Percentiles rank a stretch among this genome's conserved stretches.
Conservation (phyloP, 2,888 invertebrate genomes). For the Drosophila nigricruria region DNA sequence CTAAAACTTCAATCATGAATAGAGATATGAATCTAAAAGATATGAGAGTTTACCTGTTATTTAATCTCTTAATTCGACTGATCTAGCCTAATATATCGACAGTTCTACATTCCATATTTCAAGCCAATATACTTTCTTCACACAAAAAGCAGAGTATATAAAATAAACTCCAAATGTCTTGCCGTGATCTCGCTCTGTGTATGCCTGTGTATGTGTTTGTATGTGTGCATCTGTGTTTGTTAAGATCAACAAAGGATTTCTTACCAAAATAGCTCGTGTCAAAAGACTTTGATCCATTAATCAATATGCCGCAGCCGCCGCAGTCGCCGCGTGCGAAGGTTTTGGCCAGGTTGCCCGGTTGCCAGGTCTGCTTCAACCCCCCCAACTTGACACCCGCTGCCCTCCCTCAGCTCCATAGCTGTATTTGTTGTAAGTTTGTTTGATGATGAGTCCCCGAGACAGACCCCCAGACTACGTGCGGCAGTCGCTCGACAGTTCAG, state of each 20-base stretch:
- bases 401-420: not conserved
- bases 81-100: too few relatives aligned
- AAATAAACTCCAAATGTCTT: conserved; percentile 63
- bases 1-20: too few relatives aligned
- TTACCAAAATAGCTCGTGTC: conserved; percentile 85
- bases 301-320: conserved; percentile 83
- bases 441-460: conserved; percentile 64
- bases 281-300: conserved; percentile 85
- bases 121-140: not conserved
- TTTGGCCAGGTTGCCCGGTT: conserved; percentile 52
- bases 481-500: conserved; percentile 24
- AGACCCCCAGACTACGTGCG: conserved; percentile 45
- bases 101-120: not conserved
- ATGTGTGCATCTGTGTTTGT: conserved; percentile 68
- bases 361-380: conserved; percentile 9
- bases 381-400: not conserved
- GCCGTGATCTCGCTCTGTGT: conserved; percentile 22
- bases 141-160: conserved; percentile 1
- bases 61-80: not conserved
- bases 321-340: conserved; percentile 74
- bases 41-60: not conserved
- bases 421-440: conserved; percentile 63
- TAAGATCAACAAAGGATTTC: conserved; percentile 85
- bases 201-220: conserved; percentile 25
- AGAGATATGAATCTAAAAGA: too few relatives aligned